Conservation (phyloP, 2,113 vertebrate genomes). For the Nicator chloris region DNA sequence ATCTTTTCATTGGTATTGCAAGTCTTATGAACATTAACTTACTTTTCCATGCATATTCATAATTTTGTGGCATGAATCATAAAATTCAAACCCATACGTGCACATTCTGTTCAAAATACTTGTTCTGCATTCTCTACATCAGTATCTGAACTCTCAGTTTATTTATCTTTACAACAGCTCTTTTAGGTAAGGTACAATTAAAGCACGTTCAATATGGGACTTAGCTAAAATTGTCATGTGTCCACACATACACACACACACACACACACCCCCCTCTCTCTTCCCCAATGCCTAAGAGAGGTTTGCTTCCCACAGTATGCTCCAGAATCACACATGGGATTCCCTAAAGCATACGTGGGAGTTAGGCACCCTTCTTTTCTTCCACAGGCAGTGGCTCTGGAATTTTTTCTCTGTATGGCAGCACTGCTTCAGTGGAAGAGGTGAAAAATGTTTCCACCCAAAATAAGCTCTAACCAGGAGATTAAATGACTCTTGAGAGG, state of each 20-base stretch:
- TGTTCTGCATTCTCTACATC: neutral
- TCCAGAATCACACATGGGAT: conserved; percentile 1
- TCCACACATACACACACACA: neutral
- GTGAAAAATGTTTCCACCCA: conserved; percentile 39
- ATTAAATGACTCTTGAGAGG: conserved; percentile 19
- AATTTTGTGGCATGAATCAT: conserved; percentile 32
- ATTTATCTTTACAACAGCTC: neutral
- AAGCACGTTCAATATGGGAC: neutral
- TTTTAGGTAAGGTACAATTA: neutral
- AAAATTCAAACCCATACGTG: conserved; percentile 36
- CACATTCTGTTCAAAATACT: conserved; percentile 53
- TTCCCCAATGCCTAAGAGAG: neutral
- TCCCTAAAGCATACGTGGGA: conserved; percentile 31
- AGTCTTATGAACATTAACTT: neutral
- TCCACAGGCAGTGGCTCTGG: neutral
- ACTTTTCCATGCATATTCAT: conserved; percentile 56
- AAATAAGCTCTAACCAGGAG: conserved; percentile 30
- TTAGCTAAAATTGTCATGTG: neutral
- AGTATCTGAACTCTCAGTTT: neutral
- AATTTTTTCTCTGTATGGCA: neutral
- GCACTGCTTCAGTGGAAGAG: conserved; percentile 2
- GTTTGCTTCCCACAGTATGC: neutral
- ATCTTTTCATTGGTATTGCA: neutral
- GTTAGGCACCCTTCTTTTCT: conserved; percentile 1
- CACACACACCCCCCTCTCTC: neutral